phyloP scores from a whole-genome alignment of 2,113 vertebrate species.

The Seriola aureovittata region DNA sequence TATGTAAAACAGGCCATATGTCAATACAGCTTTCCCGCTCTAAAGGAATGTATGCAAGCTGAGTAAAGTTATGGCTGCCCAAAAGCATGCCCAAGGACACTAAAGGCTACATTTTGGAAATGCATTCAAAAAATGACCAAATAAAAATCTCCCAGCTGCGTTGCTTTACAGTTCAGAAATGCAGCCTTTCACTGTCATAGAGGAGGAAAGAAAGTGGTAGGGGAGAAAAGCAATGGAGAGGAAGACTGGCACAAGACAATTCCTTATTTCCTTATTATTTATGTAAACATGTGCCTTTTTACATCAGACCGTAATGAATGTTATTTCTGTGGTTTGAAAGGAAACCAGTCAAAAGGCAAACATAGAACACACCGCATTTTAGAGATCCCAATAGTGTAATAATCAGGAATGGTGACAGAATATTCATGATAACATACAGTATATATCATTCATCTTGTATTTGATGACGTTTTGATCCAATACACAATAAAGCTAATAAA shows the following conservation, averaged over 20 bases:
- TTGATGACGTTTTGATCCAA: too few species aligned
- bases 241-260: neutral
- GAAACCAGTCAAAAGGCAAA: constrained; percentile 21
- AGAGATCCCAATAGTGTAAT: constrained; percentile 3
- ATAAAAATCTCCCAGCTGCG: constrained; percentile 21
- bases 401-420: neutral
- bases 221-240: neutral
- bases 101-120: constrained; percentile 26
- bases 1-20: constrained; percentile 65
- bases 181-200: neutral
- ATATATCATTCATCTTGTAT: too few species aligned
- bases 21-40: constrained; percentile 61
- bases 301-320: constrained; percentile 9
- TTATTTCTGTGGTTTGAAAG: constrained; percentile 15
- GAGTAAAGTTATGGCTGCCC: constrained; percentile 20
- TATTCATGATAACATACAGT: neutral
- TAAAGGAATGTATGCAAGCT: constrained; percentile 32
- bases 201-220: constrained; percentile 8
- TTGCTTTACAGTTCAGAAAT: neutral
- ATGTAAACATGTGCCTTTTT: neutral
- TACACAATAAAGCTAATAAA: neutral
- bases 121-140: constrained; percentile 17
- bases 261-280: neutral
- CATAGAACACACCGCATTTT: neutral
- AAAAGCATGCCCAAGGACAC: constrained; percentile 37